Conservation (phyloP, 37 sponge, comb jelly and placozoan species). For the Dysidea cf. avara region DNA sequence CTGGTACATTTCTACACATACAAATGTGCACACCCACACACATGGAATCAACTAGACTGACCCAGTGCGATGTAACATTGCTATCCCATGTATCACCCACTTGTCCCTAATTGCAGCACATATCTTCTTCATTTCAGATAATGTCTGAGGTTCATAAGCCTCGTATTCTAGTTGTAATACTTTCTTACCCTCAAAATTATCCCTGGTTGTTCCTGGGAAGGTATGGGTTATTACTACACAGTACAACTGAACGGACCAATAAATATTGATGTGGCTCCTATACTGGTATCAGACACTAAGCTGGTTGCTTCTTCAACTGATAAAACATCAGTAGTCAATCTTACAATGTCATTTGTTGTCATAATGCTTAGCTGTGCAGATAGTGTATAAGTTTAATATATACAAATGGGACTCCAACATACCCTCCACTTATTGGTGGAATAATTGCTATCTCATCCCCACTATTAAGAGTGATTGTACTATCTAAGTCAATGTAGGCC, state of each 20-base stretch:
- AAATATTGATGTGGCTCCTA: constrained; percentile 78
- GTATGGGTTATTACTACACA: neutral
- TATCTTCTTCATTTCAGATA: constrained; percentile 67
- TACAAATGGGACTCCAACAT: neutral
- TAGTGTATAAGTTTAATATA: neutral
- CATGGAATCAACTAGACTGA: constrained; percentile 16
- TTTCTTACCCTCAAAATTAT: constrained; percentile 80
- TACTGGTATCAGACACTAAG: constrained; percentile 49
- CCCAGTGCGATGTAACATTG: constrained; percentile 87
- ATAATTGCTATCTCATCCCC: constrained; percentile 87
- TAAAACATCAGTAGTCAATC: constrained; percentile 41
- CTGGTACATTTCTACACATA: constrained; percentile 76
- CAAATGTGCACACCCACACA: constrained; percentile 1
- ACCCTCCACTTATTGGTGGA: constrained; percentile 96
- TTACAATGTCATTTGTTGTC: constrained; percentile 22
- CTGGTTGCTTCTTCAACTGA: constrained; percentile 16
- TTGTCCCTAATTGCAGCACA: constrained; percentile 54
- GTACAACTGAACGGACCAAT: constrained; percentile 44
- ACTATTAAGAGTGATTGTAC: constrained; percentile 30
- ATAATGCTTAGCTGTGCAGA: neutral
- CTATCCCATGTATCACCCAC: constrained; percentile 77
- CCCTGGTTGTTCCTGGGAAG: constrained; percentile 71
- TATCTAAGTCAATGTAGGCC: constrained; percentile 54
- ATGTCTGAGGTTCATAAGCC: constrained; percentile 84
- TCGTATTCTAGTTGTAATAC: constrained; percentile 90